Base-by-base conservation (phyloP, 2,797 vertebrate genomes). In the Apogon talboti region DNA sequence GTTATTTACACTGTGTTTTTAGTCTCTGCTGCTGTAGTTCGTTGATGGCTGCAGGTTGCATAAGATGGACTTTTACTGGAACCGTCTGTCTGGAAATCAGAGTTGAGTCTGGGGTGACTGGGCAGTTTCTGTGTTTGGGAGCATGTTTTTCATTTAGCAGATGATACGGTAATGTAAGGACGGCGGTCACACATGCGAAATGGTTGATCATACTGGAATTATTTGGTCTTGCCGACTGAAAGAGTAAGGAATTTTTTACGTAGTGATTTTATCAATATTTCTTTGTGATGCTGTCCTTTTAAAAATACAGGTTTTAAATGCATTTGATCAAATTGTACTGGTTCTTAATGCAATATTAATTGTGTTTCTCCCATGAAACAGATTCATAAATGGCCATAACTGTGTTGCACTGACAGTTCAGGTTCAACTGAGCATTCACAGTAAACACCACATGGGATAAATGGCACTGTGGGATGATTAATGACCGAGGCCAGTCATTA, bases 1-100 rank as follows among this genome's bases (percentile, higher is more conserved):
- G 14, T 58, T 74, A 67, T 78, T 78, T 49, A 77, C 79, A 49
- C 58, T 9, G 0, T 59, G 58, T 63, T 74, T 61, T 70, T 14
- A 56, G 43, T 12, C 10, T 0, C 45, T 16, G 62, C 42, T 2
- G 11, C 19, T 43, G 65, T n/a, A 38, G 58, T 35, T 33, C 76
- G 62, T 56, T 70, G 69, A 65, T 46, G 53, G 30, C 49, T 52
- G 38, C 52, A 19, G 57, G 21, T 82, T 78, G 57, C 74, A 73
- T 76, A 61, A 79, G 42, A 41, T 12, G 37, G 19, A 11, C 53
- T 68, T 19, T 88, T 87, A 81, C 80, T 88, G 81, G 84, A 89
- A 78, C 51, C 43, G 56, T 19, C 7, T 11, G 37, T 50, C 49
- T 48, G 72, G 33, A 40, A 15, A 15, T 53, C 40, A 43, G 41